Percentiles rank a stretch among this genome's conserved stretches.
Evolutionary conservation across 2,113 vertebrate genomes (phyloP).

Genomic region (Dolichotis patagonum): DNA sequence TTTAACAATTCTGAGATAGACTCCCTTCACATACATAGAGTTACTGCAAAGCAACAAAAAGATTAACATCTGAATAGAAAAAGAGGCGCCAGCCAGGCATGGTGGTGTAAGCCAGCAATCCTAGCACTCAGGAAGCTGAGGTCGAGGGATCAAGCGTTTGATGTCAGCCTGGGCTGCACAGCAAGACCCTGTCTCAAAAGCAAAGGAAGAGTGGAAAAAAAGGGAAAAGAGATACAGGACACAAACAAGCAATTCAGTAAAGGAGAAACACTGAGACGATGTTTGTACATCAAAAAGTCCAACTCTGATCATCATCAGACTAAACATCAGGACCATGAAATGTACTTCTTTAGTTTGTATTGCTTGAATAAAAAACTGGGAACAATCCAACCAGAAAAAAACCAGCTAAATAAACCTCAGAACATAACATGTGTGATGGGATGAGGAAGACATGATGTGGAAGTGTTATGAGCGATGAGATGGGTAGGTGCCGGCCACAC

Average conservation of each 20-base stretch:
- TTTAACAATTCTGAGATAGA: not conserved
- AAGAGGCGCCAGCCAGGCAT: not conserved
- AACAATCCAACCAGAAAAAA: not conserved
- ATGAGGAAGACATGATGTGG: rapidly evolving
- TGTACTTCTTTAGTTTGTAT: not conserved
- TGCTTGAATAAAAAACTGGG: not conserved
- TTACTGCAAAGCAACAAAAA: not conserved
- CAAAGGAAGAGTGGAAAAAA: not conserved
- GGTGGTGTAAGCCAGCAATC: not conserved
- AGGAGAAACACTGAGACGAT: not conserved
- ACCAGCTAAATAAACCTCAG: too few relatives aligned
- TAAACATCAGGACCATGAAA: not conserved
- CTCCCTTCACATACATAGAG: not conserved
- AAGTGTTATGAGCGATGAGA: too few relatives aligned
- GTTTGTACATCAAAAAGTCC: not conserved
- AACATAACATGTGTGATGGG: too few relatives aligned
- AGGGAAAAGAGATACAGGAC: not conserved
- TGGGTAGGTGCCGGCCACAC: too few relatives aligned
- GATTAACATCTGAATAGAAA: not conserved
- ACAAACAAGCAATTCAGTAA: not conserved
- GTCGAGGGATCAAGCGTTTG: not conserved
- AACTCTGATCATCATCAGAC: too few relatives aligned
- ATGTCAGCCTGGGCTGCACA: not conserved
- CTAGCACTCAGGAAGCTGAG: not conserved
- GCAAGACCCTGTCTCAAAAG: not conserved